Conservation (phyloP, 2,888 invertebrate species). For the Lasioglossum figueresi region DNA sequence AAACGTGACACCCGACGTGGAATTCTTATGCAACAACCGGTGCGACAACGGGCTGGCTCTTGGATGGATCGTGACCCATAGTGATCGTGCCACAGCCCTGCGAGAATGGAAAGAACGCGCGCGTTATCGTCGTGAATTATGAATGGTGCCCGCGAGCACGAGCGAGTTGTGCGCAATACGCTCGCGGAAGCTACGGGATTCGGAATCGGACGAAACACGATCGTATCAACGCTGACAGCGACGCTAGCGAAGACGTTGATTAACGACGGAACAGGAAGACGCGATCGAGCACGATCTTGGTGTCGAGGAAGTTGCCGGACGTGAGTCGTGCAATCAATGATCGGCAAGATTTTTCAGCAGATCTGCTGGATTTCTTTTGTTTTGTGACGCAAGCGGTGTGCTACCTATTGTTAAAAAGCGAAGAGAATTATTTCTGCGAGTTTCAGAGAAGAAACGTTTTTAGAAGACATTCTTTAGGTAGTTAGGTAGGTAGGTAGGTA, state of each 20-base stretch:
- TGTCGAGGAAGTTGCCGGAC: not conserved
- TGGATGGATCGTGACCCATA: conserved; percentile 7
- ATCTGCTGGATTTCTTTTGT: not conserved
- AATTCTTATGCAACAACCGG: conserved; percentile 36
- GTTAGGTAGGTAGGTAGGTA: too few relatives aligned
- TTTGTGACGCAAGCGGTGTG: not conserved
- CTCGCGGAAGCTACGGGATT: conserved; percentile 24
- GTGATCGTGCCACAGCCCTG: not conserved
- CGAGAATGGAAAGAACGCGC: not conserved
- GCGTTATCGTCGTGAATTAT: conserved; percentile 27
- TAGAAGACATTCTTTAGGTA: not conserved
- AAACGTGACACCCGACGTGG: not conserved
- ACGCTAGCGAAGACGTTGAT: not conserved
- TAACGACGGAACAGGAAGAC: not conserved
- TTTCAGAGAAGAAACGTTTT: not conserved
- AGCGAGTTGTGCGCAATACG: conserved; percentile 33
- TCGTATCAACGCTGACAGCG: not conserved
- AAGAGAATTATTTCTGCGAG: not conserved
- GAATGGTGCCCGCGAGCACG: conserved; percentile 35
- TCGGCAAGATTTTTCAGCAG: not conserved
- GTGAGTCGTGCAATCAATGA: not conserved
- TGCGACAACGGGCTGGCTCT: conserved; percentile 1
- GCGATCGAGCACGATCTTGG: not conserved
- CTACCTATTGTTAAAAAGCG: not conserved
- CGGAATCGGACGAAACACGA: not conserved